Conservation (phyloP, 2,113 vertebrate genomes). For the Zosterops japonicus region DNA sequence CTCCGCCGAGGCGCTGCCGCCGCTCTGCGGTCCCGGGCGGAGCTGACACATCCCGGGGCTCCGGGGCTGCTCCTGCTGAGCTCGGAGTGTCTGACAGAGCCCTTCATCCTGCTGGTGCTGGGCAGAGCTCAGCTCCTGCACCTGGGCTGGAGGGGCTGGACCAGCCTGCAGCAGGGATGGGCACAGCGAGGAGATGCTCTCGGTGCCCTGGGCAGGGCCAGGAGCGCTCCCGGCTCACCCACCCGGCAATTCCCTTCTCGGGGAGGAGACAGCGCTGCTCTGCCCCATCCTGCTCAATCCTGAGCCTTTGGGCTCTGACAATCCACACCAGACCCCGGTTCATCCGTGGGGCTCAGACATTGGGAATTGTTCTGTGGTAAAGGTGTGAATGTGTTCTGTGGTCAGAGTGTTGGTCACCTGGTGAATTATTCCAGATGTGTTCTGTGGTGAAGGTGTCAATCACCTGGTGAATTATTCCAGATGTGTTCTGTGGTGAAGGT, state of each 20-base stretch:
- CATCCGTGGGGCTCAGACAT: rapidly evolving
- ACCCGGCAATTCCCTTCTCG: neutral
- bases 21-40: neutral
- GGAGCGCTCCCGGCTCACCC: rapidly evolving
- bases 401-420: too few relatives aligned
- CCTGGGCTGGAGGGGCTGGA: rapidly evolving
- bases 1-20: neutral
- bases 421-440: too few relatives aligned
- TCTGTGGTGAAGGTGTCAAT: too few relatives aligned
- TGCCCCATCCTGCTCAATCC: neutral
- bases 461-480: too few relatives aligned
- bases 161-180: rapidly evolving
- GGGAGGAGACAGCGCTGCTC: neutral
- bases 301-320: neutral
- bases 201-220: rapidly evolving
- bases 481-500: too few relatives aligned
- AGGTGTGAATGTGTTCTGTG: too few relatives aligned
- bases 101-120: rapidly evolving
- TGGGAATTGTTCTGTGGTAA: too few relatives aligned
- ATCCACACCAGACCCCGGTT: rapidly evolving
- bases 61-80: neutral
- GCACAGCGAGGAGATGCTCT: rapidly evolving
- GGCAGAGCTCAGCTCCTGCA: neutral
- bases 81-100: neutral
- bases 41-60: rapidly evolving